phyloP scores from a whole-genome alignment of 2,888 invertebrate species.

The Napeogenes inachia region DNA sequence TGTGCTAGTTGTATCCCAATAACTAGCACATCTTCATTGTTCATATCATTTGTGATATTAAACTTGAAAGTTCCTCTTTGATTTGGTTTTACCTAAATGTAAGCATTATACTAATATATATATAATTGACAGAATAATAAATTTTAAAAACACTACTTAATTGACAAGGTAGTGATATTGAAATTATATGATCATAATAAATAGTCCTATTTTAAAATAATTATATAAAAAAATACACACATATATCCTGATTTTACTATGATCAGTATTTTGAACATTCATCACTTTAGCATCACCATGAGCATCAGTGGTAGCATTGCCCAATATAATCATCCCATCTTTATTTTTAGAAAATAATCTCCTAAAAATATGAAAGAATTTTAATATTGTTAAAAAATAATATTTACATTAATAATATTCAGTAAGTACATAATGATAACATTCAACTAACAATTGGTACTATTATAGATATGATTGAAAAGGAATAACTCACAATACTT shows the following conservation, averaged over 20 bases:
- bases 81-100: conserved; percentile 50
- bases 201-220: background rate
- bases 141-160: too few relatives aligned
- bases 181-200: too few relatives aligned
- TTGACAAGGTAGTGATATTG: too few relatives aligned
- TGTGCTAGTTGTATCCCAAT: conserved; percentile 53
- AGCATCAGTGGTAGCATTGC: conserved; percentile 37
- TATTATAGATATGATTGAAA: too few relatives aligned
- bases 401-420: background rate
- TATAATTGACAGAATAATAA: too few relatives aligned
- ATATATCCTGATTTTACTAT: conserved; percentile 44
- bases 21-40: conserved; percentile 45
- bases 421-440: too few relatives aligned
- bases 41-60: conserved; percentile 47
- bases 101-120: background rate
- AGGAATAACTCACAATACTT: too few relatives aligned
- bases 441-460: too few relatives aligned
- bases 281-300: conserved; percentile 26
- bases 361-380: conserved; percentile 34
- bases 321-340: conserved; percentile 42
- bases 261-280: conserved; percentile 35
- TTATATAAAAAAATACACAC: conserved; percentile 37
- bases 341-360: conserved; percentile 43
- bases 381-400: conserved; percentile 5
- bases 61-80: conserved; percentile 48